Percentiles rank a stretch among this genome's conserved stretches.
Evolutionary conservation across 2,888 invertebrate species (phyloP).

Genomic region (Ennomos fuscantarius): DNA sequence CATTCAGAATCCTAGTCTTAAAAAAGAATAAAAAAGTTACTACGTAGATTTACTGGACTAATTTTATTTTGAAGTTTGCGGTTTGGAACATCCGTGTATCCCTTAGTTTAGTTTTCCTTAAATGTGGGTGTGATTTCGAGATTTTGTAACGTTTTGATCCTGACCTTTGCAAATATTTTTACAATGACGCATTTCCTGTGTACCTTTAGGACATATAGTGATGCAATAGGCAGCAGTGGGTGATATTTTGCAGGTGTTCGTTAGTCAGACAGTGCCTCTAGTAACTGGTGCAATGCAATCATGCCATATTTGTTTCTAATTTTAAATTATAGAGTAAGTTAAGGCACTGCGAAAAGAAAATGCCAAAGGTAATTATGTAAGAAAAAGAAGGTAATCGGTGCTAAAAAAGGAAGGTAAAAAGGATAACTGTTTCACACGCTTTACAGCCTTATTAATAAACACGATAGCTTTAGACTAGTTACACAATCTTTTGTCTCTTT

Average conservation of each 20-base stretch:
- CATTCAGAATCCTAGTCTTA: too few species aligned
- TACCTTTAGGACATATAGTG: constrained; percentile 21
- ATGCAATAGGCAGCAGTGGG: constrained; percentile 28
- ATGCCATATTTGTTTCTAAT: constrained; percentile 28
- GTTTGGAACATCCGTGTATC: neutral
- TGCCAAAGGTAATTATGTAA: too few species aligned
- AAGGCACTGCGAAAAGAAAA: neutral
- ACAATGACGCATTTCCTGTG: constrained; percentile 38
- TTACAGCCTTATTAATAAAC: too few species aligned
- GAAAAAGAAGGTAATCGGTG: too few species aligned
- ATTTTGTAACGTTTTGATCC: constrained; percentile 17
- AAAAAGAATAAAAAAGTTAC: too few species aligned
- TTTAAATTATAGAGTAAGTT: constrained; percentile 14
- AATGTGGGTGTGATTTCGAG: constrained; percentile 16
- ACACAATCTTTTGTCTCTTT: too few species aligned
- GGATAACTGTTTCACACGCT: too few species aligned
- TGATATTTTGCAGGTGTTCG: constrained; percentile 38
- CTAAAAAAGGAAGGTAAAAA: too few species aligned
- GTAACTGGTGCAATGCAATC: constrained; percentile 14
- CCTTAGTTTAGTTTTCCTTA: constrained; percentile 11
- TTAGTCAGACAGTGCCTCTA: constrained; percentile 33
- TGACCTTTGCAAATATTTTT: constrained; percentile 29
- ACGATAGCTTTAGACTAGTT: too few species aligned
- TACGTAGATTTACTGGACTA: too few species aligned
- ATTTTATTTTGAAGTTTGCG: too few species aligned